Conservation (phyloP, 2,888 invertebrate genomes). For the Lasioglossum oenotherae region DNA sequence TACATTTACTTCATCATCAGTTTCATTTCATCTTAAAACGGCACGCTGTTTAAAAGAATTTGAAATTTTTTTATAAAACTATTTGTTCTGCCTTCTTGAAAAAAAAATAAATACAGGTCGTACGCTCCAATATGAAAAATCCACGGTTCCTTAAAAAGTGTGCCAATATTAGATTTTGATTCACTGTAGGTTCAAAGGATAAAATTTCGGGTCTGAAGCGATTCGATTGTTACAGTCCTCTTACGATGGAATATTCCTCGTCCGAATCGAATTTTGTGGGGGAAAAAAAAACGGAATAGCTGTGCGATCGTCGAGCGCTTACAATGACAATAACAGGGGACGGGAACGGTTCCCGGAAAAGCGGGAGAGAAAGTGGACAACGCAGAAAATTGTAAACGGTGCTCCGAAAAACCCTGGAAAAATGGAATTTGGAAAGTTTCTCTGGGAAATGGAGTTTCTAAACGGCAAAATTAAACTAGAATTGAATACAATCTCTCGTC, state of each 20-base stretch:
- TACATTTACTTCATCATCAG: no score
- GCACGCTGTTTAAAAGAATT: no score
- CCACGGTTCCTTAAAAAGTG: no score
- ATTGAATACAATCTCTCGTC: background rate
- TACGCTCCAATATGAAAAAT: no score
- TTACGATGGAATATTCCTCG: background rate
- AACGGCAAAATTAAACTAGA: constrained; percentile 8
- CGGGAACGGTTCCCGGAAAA: background rate
- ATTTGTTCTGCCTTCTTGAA: no score
- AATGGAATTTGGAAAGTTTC: background rate
- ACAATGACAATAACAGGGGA: background rate
- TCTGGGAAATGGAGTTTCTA: background rate
- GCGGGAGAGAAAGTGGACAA: background rate
- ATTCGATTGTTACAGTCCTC: background rate
- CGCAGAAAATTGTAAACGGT: background rate
- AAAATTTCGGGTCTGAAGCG: background rate
- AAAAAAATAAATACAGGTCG: no score
- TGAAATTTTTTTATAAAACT: no score
- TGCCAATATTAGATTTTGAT: no score
- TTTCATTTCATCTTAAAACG: no score
- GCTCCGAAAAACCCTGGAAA: background rate
- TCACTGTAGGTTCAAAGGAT: background rate
- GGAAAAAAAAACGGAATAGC: background rate
- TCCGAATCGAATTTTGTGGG: background rate
- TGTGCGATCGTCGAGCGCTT: background rate